These are phyloP conservation scores for Poecile atricapillus DNA, from an alignment of 2,113 vertebrate genomes.

Conservation along the genomic window DNA sequence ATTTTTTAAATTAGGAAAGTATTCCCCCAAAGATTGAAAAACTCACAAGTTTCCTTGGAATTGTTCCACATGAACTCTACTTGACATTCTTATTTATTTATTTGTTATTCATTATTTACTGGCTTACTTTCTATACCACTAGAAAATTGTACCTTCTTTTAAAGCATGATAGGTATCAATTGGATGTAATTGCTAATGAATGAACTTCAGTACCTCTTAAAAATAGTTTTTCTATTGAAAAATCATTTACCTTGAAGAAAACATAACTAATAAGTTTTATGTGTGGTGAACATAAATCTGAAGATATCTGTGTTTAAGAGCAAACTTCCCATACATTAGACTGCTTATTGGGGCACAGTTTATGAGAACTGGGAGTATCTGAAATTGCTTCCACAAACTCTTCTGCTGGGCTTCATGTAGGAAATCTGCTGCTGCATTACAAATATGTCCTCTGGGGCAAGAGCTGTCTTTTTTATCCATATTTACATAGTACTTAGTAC, in stretches of 20 bases:
- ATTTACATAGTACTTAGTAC: neutral
- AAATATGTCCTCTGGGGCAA: neutral
- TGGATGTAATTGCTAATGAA: neutral
- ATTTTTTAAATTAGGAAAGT: slow-evolving; percentile 40
- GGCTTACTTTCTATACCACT: neutral
- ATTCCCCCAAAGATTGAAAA: slow-evolving; percentile 41
- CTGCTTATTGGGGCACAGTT: neutral
- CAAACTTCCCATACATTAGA: neutral
- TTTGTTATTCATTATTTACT: neutral
- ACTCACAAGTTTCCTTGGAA: slow-evolving; percentile 40
- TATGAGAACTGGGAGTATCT: neutral
- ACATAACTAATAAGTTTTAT: neutral
- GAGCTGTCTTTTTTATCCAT: neutral
- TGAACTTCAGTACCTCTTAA: neutral
- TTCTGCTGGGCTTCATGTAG: neutral
- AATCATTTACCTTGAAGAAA: neutral
- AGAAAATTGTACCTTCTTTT: neutral
- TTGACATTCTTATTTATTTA: neutral
- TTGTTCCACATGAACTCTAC: slow-evolving; percentile 5
- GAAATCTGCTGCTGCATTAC: neutral
- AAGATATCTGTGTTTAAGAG: neutral
- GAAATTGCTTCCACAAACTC: neutral
- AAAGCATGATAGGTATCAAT: neutral
- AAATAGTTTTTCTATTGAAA: neutral
- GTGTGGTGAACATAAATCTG: neutral